phyloP scores from a whole-genome alignment of 2,113 vertebrate genomes.

The Nesoenas mayeri region DNA sequence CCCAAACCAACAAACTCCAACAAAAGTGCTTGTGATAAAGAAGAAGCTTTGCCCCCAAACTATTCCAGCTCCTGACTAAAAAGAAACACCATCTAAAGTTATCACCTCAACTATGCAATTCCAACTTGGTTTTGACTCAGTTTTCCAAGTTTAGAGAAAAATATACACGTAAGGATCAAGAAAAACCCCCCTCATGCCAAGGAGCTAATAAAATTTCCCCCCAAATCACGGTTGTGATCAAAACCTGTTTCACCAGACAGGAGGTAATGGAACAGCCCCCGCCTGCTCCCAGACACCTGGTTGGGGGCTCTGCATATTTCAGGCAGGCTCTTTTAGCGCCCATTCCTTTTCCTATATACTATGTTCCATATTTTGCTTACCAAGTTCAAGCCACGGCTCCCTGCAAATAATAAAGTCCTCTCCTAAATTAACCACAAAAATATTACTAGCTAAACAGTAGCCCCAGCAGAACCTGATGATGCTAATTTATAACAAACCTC shows the following conservation, averaged over 20 bases:
- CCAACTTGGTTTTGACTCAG: accelerated
- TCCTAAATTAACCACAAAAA: not conserved
- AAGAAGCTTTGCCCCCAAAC: not conserved
- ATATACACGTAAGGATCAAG: not conserved
- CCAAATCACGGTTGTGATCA: not conserved
- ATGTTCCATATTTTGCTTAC: not conserved
- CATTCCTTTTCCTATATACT: not conserved
- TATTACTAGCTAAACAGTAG: not conserved
- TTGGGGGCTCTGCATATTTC: not conserved
- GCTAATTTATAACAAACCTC: not conserved
- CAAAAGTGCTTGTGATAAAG: not conserved
- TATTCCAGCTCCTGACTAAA: not conserved
- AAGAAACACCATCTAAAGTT: accelerated
- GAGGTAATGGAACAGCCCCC: not conserved
- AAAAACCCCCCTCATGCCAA: not conserved
- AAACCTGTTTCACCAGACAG: not conserved
- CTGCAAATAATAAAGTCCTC: not conserved
- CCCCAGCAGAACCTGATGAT: not conserved
- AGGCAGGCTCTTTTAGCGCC: not conserved
- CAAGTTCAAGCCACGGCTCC: not conserved
- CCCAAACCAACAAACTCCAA: not conserved
- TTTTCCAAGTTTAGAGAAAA: not conserved
- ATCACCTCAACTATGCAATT: not conserved
- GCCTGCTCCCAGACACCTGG: not conserved
- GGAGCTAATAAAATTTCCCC: not conserved